Base-by-base conservation (phyloP, 2,113 vertebrate species). In the Aphyosemion australe region DNA sequence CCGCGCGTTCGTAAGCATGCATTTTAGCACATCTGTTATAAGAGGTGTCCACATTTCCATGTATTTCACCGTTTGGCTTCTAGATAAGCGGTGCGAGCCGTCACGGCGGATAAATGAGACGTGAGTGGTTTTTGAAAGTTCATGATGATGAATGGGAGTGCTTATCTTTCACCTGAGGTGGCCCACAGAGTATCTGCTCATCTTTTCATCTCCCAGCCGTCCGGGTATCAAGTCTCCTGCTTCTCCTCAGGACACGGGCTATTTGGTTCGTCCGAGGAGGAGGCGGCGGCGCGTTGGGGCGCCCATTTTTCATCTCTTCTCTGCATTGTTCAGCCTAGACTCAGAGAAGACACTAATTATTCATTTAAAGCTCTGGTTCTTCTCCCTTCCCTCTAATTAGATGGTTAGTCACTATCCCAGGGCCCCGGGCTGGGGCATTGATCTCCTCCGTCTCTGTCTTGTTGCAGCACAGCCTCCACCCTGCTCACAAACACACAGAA, bases 381-480 rank as follows among this genome's bases (percentile, higher is more conserved):
- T 73, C 71, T 49, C 54, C 65, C 70, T 82, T 83, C 75, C 72
- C 80, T 88, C 69, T 91, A 88, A 89, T 90, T 89, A 90, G 78
- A 83, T 50, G 78, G 75, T 87, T 85, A 84, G 80, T 84, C 79
- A 76, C 77, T 74, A 73, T 79, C 72, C 50, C 71, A 37, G 72
- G 62, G 69, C 84, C 75, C 68, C 47, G 15, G 74, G 81, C 72
- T 13, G 62, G 59, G 15, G 56, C 79, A 87, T 86, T 78, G 80
- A 88, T 84, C 84, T 72, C 50, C 64, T 72, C 66, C 49, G 48
- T 83, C 72, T 76, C 82, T 48, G 43, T 84, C 72, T 53, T 68
- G 79, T 80, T 80, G 69, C 68, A 76, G 73, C 65, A 59, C 37
- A 61, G 58, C 61, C 61, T 41, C 57, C 53, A 54, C 61, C 51